Conservation (phyloP, 2,888 invertebrate genomes). For the Diaphora mendica region DNA sequence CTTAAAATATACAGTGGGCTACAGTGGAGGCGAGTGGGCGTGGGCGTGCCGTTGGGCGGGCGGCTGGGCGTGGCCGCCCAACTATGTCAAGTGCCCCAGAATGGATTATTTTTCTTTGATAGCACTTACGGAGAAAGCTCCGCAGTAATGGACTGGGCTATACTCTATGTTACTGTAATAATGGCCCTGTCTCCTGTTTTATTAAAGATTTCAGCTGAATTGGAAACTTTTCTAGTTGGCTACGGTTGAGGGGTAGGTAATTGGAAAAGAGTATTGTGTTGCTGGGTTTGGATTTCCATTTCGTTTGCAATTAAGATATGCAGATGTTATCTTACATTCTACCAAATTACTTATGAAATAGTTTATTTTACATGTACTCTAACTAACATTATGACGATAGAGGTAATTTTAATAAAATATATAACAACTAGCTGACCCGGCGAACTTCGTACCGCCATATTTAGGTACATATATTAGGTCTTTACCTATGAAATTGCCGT, state of each 20-base stretch:
- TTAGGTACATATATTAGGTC: no score
- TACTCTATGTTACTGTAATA: conserved; percentile 44
- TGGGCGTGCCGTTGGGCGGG: conserved; percentile 66
- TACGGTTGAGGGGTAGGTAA: conserved; percentile 10
- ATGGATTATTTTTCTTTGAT: conserved; percentile 62
- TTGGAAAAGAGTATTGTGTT: conserved; percentile 4
- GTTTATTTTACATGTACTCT: background rate
- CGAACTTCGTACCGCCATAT: no score
- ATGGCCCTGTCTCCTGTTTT: conserved; percentile 40
- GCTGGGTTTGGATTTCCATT: background rate
- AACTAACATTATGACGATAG: background rate
- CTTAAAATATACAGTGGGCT: conserved; percentile 59
- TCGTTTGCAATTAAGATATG: background rate
- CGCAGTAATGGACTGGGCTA: conserved; percentile 57
- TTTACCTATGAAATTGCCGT: no score
- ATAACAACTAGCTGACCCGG: no score
- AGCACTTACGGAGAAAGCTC: conserved; percentile 57
- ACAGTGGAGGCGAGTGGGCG: conserved; percentile 47
- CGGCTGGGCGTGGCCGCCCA: conserved; percentile 64
- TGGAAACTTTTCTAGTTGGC: conserved; percentile 24
- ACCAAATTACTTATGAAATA: background rate
- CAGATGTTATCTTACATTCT: background rate
- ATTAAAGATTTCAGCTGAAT: conserved; percentile 46
- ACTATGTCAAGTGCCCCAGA: conserved; percentile 69
- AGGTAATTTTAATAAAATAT: no score